phyloP scores from a whole-genome alignment of 1,140 invertebrate genomes.

The Theocolax elegans region DNA sequence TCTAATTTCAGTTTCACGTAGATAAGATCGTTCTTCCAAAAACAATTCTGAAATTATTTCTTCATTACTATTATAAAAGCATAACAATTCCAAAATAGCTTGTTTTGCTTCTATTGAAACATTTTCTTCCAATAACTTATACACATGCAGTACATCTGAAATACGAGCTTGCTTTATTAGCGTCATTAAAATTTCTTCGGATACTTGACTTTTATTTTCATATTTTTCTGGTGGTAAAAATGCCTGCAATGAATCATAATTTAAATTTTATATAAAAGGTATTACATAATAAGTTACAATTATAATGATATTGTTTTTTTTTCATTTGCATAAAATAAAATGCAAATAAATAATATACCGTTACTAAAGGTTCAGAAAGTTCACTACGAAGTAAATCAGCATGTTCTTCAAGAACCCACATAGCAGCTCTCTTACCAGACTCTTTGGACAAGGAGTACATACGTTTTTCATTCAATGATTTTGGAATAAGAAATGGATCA shows the following conservation, averaged over 20 bases:
- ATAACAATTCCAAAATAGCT: constrained; percentile 82
- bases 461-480: constrained; percentile 78
- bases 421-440: constrained; percentile 86
- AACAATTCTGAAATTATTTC: constrained; percentile 84
- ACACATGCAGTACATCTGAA: constrained; percentile 78
- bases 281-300: no score
- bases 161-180: constrained; percentile 76
- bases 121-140: constrained; percentile 76
- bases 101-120: constrained; percentile 74
- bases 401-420: constrained; percentile 84
- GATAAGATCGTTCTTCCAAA: constrained; percentile 56
- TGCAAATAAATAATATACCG: constrained; percentile 45
- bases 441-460: constrained; percentile 84
- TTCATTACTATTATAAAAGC: constrained; percentile 81
- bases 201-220: constrained; percentile 77
- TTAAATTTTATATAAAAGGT: no score
- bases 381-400: constrained; percentile 78
- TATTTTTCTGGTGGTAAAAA: constrained; percentile 78
- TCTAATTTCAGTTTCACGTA: constrained; percentile 4
- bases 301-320: no score
- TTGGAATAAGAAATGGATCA: constrained; percentile 89
- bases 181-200: constrained; percentile 72
- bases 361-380: constrained; percentile 74
- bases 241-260: constrained; percentile 68
- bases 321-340: no score